Evolutionary conservation across 92 coral and sea anemone genomes (phyloP).

Genomic region (Desmophyllum pertusum): DNA sequence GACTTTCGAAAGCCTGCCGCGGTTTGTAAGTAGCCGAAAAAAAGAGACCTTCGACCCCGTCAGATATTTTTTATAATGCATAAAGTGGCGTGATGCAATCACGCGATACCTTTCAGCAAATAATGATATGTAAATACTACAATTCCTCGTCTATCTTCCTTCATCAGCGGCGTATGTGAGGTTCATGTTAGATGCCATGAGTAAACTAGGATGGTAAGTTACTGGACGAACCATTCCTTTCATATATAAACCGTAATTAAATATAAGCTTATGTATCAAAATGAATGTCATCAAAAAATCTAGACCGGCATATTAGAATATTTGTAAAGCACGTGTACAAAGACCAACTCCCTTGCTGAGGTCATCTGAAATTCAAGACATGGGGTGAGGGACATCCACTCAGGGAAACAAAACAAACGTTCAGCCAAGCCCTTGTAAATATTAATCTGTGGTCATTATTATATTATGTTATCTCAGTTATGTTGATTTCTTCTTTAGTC

Average conservation of each 20-base stretch:
- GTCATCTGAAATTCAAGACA: background rate
- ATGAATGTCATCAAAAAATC: background rate
- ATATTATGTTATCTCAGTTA: too few species aligned
- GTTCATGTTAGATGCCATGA: conserved; percentile 87
- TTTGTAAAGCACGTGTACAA: background rate
- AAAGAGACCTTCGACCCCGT: background rate
- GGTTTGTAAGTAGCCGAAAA: conserved; percentile 50
- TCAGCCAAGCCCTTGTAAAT: background rate
- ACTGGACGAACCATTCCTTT: background rate
- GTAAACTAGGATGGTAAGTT: conserved; percentile 85
- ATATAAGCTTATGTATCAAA: background rate
- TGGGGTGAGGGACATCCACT: background rate
- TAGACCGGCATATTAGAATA: background rate
- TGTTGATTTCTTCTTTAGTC: too few species aligned
- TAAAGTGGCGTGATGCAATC: conserved; percentile 24
- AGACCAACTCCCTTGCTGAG: background rate
- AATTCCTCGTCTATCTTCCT: background rate
- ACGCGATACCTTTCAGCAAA: background rate
- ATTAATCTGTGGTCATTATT: too few species aligned
- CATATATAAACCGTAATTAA: background rate
- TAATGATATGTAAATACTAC: background rate
- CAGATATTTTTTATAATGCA: background rate
- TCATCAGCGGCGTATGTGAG: conserved; percentile 83
- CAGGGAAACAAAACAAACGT: too few species aligned
- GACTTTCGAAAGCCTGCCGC: conserved; percentile 70